These are phyloP conservation scores for Acipenser oxyrinchus DNA, from an alignment of 2,797 vertebrate genomes.

Conservation along the genomic window DNA sequence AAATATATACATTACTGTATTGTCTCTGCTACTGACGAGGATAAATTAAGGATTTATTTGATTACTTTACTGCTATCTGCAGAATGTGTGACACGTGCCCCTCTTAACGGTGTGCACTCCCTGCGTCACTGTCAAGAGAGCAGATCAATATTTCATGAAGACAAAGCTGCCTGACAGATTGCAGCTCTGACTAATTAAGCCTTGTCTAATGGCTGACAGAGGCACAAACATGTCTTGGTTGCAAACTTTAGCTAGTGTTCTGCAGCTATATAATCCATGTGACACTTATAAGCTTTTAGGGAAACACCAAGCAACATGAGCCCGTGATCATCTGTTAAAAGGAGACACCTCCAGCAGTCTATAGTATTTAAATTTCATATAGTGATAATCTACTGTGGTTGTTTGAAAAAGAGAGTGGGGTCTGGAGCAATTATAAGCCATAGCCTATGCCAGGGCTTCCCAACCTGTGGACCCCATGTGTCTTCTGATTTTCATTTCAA, in stretches of 20 bases:
- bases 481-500: too few relatives aligned
- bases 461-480: too few relatives aligned
- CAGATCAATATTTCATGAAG: conserved; percentile 18
- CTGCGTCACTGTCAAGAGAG: background rate
- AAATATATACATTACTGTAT: too few relatives aligned
- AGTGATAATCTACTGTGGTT: too few relatives aligned
- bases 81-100: background rate
- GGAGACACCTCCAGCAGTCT: background rate
- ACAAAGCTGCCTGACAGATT: conserved; percentile 3
- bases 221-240: background rate
- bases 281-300: background rate
- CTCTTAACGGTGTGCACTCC: background rate
- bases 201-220: conserved; percentile 9
- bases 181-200: conserved; percentile 8
- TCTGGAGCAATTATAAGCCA: too few relatives aligned
- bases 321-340: background rate
- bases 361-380: too few relatives aligned
- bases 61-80: background rate
- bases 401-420: too few relatives aligned
- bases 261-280: background rate
- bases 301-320: background rate
- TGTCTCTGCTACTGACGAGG: too few relatives aligned
- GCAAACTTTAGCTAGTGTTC: conserved; percentile 1
- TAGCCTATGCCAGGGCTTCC: too few relatives aligned
- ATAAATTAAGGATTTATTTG: background rate